Percentiles rank a stretch among this genome's conserved stretches.
These are phyloP conservation scores for Meteorus colon DNA, from an alignment of 2,888 invertebrate species.

Conservation along the genomic window DNA sequence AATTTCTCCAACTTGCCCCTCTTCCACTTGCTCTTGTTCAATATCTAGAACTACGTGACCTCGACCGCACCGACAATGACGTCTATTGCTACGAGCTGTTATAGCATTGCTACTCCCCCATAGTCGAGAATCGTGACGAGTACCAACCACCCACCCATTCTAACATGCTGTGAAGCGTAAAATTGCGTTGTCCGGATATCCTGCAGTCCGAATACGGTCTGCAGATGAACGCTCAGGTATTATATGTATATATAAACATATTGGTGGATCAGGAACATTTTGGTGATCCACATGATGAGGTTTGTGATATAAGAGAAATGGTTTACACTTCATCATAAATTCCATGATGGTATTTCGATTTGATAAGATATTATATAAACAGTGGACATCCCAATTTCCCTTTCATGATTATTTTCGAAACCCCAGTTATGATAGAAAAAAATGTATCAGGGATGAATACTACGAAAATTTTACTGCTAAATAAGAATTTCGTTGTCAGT, in stretches of 20 bases:
- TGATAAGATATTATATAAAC: too few relatives aligned
- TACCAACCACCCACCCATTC: neutral
- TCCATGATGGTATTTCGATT: too few relatives aligned
- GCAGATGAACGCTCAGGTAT: constrained; percentile 5
- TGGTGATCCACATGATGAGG: too few relatives aligned
- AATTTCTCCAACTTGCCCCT: neutral
- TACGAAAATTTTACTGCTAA: too few relatives aligned
- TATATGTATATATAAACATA: neutral
- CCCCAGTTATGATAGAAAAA: too few relatives aligned
- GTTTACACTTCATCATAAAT: too few relatives aligned
- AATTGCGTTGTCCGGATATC: constrained; percentile 25
- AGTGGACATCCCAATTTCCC: too few relatives aligned
- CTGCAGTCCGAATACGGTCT: neutral
- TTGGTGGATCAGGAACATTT: neutral
- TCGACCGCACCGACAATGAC: neutral
- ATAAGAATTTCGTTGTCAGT: too few relatives aligned
- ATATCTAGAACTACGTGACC: neutral
- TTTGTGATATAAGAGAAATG: too few relatives aligned
- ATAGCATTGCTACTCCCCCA: constrained; percentile 1
- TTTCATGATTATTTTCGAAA: too few relatives aligned
- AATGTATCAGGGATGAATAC: too few relatives aligned
- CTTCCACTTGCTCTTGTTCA: neutral
- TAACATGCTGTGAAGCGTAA: constrained; percentile 20
- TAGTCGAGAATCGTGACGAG: constrained; percentile 17
- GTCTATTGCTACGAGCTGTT: neutral